phyloP scores from a whole-genome alignment of 2,797 vertebrate species.

The Anguilla anguilla region DNA sequence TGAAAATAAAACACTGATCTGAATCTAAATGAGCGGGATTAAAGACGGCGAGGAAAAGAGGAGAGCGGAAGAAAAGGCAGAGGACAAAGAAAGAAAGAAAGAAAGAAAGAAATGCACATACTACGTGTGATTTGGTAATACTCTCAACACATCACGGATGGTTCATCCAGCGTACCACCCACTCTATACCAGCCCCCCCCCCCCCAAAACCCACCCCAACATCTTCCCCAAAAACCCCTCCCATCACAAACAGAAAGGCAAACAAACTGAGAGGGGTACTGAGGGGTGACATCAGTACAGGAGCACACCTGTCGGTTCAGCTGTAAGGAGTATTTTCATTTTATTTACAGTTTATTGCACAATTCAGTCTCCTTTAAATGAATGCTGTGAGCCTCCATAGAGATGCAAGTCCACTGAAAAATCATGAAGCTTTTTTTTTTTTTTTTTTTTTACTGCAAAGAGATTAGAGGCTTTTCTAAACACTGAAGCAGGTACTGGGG shows the following conservation, averaged over 20 bases:
- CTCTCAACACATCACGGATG: constrained; percentile 8
- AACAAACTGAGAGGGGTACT: background rate
- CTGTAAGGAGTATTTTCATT: constrained; percentile 49
- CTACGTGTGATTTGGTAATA: background rate
- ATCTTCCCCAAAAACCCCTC: background rate
- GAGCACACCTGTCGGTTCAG: constrained; percentile 35
- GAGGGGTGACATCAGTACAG: constrained; percentile 37
- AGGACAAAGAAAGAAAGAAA: background rate
- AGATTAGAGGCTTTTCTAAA: constrained; percentile 31
- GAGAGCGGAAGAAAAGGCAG: background rate
- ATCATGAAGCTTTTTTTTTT: background rate
- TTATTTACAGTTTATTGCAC: constrained; percentile 64
- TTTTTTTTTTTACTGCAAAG: constrained; percentile 1
- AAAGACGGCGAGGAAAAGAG: background rate
- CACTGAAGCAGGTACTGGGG: constrained; percentile 2
- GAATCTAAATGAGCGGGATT: background rate
- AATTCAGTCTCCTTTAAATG: constrained; percentile 47
- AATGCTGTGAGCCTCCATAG: constrained; percentile 42
- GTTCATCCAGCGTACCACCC: constrained; percentile 20
- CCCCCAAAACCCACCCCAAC: background rate
- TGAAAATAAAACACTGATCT: constrained; percentile 36
- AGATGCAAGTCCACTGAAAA: background rate
- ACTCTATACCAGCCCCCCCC: background rate
- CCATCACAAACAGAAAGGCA: constrained; percentile 20
- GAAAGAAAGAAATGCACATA: background rate